Evolutionary conservation across 2,888 invertebrate species (phyloP), one percentile per base, ranked within the genome.

Genomic region (Amphiduros pacificus): DNA sequence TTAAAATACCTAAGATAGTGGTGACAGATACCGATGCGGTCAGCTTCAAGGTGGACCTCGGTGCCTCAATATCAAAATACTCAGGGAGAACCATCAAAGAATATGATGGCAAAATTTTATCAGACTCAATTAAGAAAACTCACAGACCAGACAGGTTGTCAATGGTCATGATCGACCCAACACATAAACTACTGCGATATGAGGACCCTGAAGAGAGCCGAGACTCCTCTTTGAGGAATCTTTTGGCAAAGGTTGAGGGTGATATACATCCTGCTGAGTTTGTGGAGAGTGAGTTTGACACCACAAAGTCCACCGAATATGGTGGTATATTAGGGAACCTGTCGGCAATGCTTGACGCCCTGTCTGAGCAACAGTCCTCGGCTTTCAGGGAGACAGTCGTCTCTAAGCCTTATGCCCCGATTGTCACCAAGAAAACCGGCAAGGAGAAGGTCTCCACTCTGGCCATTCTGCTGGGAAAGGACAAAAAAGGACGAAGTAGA

Each of bases 261-360:
- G 36, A 17, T 17, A 17, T 11, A 9, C 58, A 51, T 9, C 24
- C 28, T 5, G n/a, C n/a, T 31, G 22, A 51, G 17, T 61, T 61
- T 29, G 54, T 55, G n/a, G 31, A 32, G 49, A 61, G 61, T 50
- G 49, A 61, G 50, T 28, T 61, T n/a, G 61, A 61, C 55, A 55
- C 29, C 1, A 55, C 3, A 24, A 61, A 61, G 32, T 27, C 41
- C 6, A 50, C 11, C 26, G 55, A 61, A 36, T 55, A 49, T 29
- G 29, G 48, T 14, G 36, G 28, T 2, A 44, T 44, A 1, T 5
- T 2, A 9, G 29, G 31, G 6, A 24, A 60, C 24, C 9, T 61
- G 4, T 49, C 14, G 2, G 17, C 5, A 1, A 14, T 61, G 2
- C 48, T 61, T 55, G 32, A n/a, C 2, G 41, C 44, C 5, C 14